Conservation (phyloP, 2,797 vertebrate genomes). For the Hemibagrus guttatus region DNA sequence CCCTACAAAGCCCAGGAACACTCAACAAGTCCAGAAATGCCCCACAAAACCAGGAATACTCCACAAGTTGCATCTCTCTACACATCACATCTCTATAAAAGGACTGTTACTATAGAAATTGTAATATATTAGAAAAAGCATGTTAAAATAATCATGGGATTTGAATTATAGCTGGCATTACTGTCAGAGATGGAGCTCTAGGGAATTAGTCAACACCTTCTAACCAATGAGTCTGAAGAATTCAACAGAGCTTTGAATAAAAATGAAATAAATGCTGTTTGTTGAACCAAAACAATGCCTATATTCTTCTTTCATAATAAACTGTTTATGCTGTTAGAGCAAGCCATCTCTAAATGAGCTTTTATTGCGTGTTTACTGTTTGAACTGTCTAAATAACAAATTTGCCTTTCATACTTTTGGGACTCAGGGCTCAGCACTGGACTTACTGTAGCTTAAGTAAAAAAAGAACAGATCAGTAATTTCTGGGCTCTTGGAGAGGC, state of each 20-base stretch:
- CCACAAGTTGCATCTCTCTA: too few relatives aligned
- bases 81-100: background rate
- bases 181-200: background rate
- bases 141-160: background rate
- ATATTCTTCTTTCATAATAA: background rate
- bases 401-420: background rate
- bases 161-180: background rate
- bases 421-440: background rate
- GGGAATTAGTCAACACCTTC: background rate
- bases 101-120: background rate
- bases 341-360: background rate
- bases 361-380: background rate
- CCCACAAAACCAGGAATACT: too few relatives aligned
- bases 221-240: background rate
- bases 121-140: background rate
- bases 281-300: background rate
- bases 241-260: background rate
- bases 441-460: background rate
- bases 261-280: background rate
- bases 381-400: background rate
- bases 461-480: slow-evolving; percentile 11
- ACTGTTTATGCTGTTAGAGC: background rate
- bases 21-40: too few relatives aligned
- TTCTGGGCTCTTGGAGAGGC: background rate
- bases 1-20: too few relatives aligned